phyloP scores from a whole-genome alignment of 2,113 vertebrate species.

The Tichodroma muraria region DNA sequence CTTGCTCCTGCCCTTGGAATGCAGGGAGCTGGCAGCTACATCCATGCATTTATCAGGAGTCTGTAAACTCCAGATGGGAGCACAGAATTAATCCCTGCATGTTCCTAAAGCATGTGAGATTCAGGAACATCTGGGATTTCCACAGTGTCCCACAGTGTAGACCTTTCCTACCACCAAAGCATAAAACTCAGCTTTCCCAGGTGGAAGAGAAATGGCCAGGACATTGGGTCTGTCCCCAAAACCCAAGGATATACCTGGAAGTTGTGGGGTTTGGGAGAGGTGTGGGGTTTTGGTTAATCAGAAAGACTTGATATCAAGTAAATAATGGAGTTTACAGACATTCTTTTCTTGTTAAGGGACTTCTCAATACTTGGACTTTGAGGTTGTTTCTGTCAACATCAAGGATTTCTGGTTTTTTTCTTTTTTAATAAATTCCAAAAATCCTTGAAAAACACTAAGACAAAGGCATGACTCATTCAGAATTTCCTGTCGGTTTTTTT shows the following conservation, averaged over 20 bases:
- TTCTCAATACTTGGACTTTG: not conserved
- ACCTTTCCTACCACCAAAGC: not conserved
- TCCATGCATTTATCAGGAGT: not conserved
- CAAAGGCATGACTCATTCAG: conserved; percentile 56
- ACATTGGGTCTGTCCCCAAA: not conserved
- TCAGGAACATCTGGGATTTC: not conserved
- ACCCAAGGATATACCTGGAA: not conserved
- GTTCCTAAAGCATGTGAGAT: not conserved
- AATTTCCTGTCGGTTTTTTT: conserved; percentile 46
- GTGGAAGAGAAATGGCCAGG: not conserved
- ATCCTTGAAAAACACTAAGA: conserved; percentile 50
- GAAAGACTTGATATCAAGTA: not conserved
- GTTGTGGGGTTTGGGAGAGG: not conserved
- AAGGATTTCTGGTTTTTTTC: conserved; percentile 4
- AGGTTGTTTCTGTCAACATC: not conserved
- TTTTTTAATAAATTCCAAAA: conserved; percentile 39
- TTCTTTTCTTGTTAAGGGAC: not conserved
- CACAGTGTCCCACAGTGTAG: not conserved
- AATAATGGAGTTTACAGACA: not conserved
- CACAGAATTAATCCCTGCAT: not conserved
- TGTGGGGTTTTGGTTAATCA: not conserved
- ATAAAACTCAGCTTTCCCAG: not conserved
- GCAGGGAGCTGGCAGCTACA: not conserved
- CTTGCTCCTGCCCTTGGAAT: not conserved
- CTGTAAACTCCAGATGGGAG: conserved; percentile 1